These are phyloP conservation scores for Proteles cristata DNA, from an alignment of 2,113 vertebrate species.

Conservation along the genomic window DNA sequence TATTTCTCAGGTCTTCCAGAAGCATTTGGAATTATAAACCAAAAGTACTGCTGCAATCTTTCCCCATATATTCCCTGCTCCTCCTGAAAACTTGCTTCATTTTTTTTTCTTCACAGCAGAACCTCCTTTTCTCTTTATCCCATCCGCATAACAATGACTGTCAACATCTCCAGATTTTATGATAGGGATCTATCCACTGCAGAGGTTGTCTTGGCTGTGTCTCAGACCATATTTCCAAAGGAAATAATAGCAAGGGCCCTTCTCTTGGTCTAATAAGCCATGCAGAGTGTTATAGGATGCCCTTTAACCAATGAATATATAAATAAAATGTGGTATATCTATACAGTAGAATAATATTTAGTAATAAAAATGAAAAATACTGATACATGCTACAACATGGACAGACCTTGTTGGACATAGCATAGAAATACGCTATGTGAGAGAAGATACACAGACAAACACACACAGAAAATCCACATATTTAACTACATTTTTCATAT, in stretches of 20 bases:
- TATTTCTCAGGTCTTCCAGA: background rate
- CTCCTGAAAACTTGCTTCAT: background rate
- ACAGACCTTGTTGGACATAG: background rate
- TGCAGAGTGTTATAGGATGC: background rate
- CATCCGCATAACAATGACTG: background rate
- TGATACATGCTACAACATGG: background rate
- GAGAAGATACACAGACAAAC: background rate
- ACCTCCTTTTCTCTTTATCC: background rate
- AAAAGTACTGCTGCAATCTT: background rate
- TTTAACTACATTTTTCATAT: background rate
- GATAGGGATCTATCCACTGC: background rate
- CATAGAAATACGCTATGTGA: background rate
- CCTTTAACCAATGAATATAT: background rate
- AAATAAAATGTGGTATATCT: background rate
- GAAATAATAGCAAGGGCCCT: background rate
- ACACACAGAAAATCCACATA: background rate
- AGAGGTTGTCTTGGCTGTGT: background rate
- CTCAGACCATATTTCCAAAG: background rate
- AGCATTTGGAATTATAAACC: background rate
- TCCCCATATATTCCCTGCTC: background rate
- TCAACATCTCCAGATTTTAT: background rate
- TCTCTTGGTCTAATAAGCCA: background rate
- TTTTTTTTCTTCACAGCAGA: background rate
- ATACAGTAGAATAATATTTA: background rate
- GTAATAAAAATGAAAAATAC: background rate